A percentile compares a stretch with the other conserved stretches of the same genome.
Conservation (phyloP, 1,140 invertebrate genomes). For the Tetramorium alpestre region DNA sequence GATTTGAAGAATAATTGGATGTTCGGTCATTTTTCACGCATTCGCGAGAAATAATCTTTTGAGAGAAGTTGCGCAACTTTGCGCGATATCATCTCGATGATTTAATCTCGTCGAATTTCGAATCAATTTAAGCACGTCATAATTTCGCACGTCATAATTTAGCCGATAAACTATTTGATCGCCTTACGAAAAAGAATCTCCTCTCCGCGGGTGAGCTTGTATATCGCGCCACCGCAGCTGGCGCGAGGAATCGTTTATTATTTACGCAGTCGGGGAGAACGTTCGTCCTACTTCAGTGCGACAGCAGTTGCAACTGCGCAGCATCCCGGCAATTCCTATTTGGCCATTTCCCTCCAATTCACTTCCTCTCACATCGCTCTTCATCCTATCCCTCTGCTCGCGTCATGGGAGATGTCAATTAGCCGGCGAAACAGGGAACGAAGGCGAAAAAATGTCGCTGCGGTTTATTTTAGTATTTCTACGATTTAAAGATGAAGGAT, state of each 20-base stretch:
- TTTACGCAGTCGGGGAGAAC: conserved; percentile 53
- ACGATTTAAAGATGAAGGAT: background rate
- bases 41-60: background rate
- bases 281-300: conserved; percentile 49
- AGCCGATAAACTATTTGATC: conserved; percentile 1
- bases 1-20: background rate
- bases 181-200: conserved; percentile 23
- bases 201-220: conserved; percentile 17
- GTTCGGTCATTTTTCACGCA: background rate
- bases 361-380: conserved; percentile 19
- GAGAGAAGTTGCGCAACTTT: background rate
- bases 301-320: conserved; percentile 19
- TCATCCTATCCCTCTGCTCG: background rate
- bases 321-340: conserved; percentile 52
- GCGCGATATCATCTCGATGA: background rate
- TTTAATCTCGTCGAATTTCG: background rate
- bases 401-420: conserved; percentile 46
- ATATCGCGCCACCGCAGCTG: conserved; percentile 22
- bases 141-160: background rate
- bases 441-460: conserved; percentile 6
- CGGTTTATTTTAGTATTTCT: background rate
- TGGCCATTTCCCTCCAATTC: conserved; percentile 4
- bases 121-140: background rate
- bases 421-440: background rate
- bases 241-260: conserved; percentile 56